Conservation (phyloP, 2,113 vertebrate genomes). For the Malurus alboscapulatus region DNA sequence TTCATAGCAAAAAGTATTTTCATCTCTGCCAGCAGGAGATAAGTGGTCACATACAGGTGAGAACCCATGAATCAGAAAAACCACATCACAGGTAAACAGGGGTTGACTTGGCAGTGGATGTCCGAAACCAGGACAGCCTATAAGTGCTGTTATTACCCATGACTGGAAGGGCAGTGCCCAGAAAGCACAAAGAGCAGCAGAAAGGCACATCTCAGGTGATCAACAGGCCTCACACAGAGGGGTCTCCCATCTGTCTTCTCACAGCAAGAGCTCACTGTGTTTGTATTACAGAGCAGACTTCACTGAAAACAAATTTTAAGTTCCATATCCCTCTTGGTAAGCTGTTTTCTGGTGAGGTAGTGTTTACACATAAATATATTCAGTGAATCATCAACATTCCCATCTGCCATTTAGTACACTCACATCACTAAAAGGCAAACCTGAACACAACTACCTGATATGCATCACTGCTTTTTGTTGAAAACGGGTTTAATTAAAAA, state of each 20-base stretch:
- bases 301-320: background rate
- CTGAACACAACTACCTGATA: background rate
- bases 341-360: background rate
- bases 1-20: background rate
- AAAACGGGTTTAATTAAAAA: background rate
- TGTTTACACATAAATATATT: background rate
- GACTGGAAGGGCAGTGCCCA: background rate
- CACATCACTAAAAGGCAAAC: background rate
- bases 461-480: background rate
- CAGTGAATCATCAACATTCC: slow-evolving; percentile 9
- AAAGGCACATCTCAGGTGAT: background rate
- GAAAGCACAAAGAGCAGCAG: background rate
- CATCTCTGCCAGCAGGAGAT: background rate
- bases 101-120: background rate
- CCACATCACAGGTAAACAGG: background rate
- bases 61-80: background rate
- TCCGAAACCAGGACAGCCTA: background rate
- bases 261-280: background rate
- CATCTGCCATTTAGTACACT: slow-evolving; percentile 11
- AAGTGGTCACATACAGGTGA: background rate
- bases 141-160: background rate
- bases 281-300: background rate
- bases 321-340: background rate
- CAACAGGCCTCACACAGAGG: background rate
- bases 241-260: slow-evolving; percentile 22